Percentiles rank a stretch among this genome's conserved stretches.
phyloP scores from a whole-genome alignment of 2,113 vertebrate species.

The Chloropsis hardwickii region DNA sequence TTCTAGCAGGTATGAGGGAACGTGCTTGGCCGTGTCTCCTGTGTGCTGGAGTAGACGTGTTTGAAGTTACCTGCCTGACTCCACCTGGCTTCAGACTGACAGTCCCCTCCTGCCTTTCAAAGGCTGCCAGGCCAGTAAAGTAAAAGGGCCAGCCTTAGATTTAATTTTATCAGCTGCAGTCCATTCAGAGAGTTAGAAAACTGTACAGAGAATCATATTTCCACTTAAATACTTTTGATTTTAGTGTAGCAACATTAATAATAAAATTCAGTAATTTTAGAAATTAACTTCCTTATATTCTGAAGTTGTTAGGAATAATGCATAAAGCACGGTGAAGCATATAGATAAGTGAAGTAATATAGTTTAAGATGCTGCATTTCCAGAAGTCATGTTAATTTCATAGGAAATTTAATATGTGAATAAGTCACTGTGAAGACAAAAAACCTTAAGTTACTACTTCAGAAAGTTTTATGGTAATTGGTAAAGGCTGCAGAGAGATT shows the following conservation, averaged over 20 bases:
- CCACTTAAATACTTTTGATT: neutral
- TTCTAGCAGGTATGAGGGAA: neutral
- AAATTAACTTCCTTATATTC: constrained; percentile 21
- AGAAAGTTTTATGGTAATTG: neutral
- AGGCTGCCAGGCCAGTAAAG: neutral
- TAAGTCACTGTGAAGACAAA: constrained; percentile 26
- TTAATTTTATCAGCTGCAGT: neutral
- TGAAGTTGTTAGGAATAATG: constrained; percentile 44
- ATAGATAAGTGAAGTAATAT: constrained; percentile 32
- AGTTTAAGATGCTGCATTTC: constrained; percentile 42
- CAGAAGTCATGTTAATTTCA: constrained; percentile 38
- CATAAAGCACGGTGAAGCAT: constrained; percentile 21
- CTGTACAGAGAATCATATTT: neutral
- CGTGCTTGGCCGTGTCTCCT: accelerated
- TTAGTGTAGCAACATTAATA: constrained; percentile 19
- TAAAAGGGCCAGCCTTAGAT: neutral
- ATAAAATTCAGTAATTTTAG: constrained; percentile 40
- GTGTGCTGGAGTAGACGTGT: neutral
- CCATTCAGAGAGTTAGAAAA: neutral
- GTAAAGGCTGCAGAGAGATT: neutral
- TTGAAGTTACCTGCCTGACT: neutral
- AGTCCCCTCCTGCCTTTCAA: neutral
- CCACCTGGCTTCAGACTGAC: neutral
- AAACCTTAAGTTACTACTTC: constrained; percentile 24
- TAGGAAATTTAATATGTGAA: constrained; percentile 54